A percentile compares a stretch with the other conserved stretches of the same genome.
Evolutionary conservation across 2,113 vertebrate species (phyloP).

Genomic region (Coracopsis vasa): DNA sequence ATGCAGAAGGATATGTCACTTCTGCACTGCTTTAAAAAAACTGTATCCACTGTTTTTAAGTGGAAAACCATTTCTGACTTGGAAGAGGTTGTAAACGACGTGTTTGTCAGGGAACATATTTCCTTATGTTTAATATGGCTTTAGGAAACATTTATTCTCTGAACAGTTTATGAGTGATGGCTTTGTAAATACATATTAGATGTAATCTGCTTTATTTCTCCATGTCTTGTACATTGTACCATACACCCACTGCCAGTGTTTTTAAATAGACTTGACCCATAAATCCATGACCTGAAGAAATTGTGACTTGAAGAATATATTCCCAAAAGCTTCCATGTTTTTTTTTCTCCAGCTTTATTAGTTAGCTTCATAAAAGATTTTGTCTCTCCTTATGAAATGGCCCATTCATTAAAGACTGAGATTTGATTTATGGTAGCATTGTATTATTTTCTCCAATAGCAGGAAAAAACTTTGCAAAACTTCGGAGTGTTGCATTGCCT

Average conservation of each 20-base stretch:
- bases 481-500: not conserved
- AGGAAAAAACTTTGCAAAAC: not conserved
- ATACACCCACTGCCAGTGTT: not conserved
- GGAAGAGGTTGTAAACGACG: slow-evolving; percentile 10
- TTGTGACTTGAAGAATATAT: not conserved
- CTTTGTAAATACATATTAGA: slow-evolving; percentile 27
- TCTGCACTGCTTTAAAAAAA: not conserved
- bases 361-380: not conserved
- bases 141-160: slow-evolving; percentile 46
- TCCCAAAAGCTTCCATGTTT: not conserved
- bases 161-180: not conserved
- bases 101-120: slow-evolving; percentile 36
- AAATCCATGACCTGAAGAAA: not conserved
- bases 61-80: slow-evolving; percentile 24
- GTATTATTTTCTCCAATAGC: not conserved
- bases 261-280: not conserved
- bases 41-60: not conserved
- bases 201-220: slow-evolving; percentile 19
- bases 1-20: not conserved
- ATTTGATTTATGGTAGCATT: not conserved
- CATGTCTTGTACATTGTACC: not conserved
- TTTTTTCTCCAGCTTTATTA: not conserved
- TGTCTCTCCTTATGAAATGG: not conserved
- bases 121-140: slow-evolving; percentile 29
- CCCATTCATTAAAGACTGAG: not conserved